These are phyloP conservation scores for Sebastes umbrosus DNA, from an alignment of 2,797 vertebrate genomes.

Conservation along the genomic window DNA sequence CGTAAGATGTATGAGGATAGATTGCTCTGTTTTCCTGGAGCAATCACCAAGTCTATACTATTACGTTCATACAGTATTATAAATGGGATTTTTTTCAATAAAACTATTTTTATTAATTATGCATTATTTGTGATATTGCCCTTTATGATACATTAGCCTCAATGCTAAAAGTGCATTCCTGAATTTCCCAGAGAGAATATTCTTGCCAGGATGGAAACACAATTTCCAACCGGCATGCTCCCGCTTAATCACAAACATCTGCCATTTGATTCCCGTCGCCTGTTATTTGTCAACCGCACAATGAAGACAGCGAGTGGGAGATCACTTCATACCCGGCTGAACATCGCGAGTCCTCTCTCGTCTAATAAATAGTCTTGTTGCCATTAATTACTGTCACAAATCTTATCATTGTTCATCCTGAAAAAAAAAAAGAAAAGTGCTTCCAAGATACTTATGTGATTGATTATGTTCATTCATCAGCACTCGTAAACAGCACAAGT, in stretches of 20 bases:
- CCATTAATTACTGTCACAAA: conserved; percentile 48
- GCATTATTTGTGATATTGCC: neutral
- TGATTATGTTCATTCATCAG: conserved; percentile 32
- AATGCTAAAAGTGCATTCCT: neutral
- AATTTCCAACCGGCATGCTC: neutral
- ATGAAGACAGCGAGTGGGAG: neutral
- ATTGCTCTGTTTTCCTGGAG: neutral
- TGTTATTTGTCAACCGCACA: conserved; percentile 30
- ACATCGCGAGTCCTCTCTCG: neutral
- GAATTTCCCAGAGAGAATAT: neutral
- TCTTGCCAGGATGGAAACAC: neutral
- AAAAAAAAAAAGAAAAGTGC: conserved; percentile 23
- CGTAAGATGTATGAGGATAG: too few species aligned
- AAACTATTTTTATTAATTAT: neutral
- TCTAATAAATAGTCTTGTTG: conserved; percentile 31
- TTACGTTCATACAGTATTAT: neutral
- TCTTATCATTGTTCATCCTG: conserved; percentile 45
- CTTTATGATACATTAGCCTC: neutral
- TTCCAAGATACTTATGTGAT: conserved; percentile 36
- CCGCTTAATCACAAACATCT: conserved; percentile 36
- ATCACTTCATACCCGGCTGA: conserved; percentile 33
- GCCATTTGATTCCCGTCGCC: conserved; percentile 37
- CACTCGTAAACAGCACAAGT: conserved; percentile 32
- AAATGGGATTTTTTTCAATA: neutral
- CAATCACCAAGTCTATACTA: neutral